Conservation (phyloP, 2,888 invertebrate species). For the Augochlorella aurata region DNA sequence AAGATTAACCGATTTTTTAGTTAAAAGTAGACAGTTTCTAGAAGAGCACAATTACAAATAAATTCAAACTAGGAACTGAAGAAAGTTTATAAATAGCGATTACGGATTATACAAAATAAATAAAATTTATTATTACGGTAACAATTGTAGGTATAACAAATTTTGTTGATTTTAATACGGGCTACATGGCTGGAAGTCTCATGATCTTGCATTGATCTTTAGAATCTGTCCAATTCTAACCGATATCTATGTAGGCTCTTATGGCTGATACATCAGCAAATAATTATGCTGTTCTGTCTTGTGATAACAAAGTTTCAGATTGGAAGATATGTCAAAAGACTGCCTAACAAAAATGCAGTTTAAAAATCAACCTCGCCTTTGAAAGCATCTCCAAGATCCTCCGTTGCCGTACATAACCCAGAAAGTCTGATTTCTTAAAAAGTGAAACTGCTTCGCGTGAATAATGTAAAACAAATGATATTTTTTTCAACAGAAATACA, state of each 20-base stretch:
- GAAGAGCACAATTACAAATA: neutral
- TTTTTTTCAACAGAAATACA: constrained; percentile 16
- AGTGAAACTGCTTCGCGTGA: neutral
- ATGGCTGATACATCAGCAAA: too few species aligned
- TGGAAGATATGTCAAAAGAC: too few species aligned
- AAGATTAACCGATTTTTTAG: neutral
- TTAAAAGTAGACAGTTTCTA: neutral
- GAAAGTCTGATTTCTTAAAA: too few species aligned
- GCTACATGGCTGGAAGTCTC: neutral
- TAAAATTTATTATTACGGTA: neutral
- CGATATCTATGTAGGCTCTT: neutral
- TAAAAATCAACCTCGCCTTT: too few species aligned
- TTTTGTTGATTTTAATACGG: neutral
- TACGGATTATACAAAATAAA: neutral
- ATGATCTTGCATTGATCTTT: neutral
- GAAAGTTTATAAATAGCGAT: neutral
- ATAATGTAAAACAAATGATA: constrained; percentile 19
- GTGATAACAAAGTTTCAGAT: too few species aligned
- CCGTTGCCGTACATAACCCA: too few species aligned
- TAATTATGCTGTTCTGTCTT: too few species aligned
- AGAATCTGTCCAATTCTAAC: neutral
- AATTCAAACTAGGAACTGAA: neutral
- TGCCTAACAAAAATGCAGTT: too few species aligned
- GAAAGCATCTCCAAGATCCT: too few species aligned
- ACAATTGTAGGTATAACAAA: neutral